Evolutionary conservation across 2,888 invertebrate genomes (phyloP).

Genomic region (Hypselothyrea guttata): DNA sequence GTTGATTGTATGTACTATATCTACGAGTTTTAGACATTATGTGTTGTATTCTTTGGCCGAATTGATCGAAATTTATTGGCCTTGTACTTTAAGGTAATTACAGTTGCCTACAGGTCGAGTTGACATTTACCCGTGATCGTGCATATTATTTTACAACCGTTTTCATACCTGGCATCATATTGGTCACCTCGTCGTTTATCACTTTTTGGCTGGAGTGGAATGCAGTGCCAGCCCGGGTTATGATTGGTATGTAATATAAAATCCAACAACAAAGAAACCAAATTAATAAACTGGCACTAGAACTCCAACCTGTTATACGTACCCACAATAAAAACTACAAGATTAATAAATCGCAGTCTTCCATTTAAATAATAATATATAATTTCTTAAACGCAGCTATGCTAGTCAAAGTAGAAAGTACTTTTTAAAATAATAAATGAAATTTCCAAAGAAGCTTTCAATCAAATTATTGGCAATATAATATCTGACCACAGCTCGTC

Average conservation of each 20-base stretch:
- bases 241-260: slow-evolving; percentile 90
- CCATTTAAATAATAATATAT: slow-evolving; percentile 30
- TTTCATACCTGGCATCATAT: slow-evolving; percentile 97
- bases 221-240: slow-evolving; percentile 97
- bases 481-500: slow-evolving; percentile 2
- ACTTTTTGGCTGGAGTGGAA: slow-evolving; percentile 99
- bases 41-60: slow-evolving; percentile 42
- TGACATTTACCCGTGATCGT: slow-evolving; percentile 96
- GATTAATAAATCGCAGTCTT: slow-evolving; percentile 44
- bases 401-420: slow-evolving; percentile 23
- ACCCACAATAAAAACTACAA: slow-evolving; percentile 8
- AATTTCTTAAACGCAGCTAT: slow-evolving; percentile 29
- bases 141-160: slow-evolving; percentile 98
- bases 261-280: slow-evolving; percentile 21
- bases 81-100: slow-evolving; percentile 90
- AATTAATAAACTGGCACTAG: slow-evolving; percentile 7
- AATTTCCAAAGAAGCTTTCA: slow-evolving; percentile 7
- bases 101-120: slow-evolving; percentile 96
- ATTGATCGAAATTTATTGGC: slow-evolving; percentile 41
- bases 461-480: slow-evolving; percentile 27
- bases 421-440: slow-evolving; percentile 18
- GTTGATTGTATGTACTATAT: slow-evolving; percentile 21
- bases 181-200: slow-evolving; percentile 98
- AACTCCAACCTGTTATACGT: background rate
- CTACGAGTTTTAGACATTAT: slow-evolving; percentile 37